A percentile compares a stretch with the other conserved stretches of the same genome.
Evolutionary conservation across 2,888 invertebrate genomes (phyloP).

Genomic region (Notodonta ziczac): DNA sequence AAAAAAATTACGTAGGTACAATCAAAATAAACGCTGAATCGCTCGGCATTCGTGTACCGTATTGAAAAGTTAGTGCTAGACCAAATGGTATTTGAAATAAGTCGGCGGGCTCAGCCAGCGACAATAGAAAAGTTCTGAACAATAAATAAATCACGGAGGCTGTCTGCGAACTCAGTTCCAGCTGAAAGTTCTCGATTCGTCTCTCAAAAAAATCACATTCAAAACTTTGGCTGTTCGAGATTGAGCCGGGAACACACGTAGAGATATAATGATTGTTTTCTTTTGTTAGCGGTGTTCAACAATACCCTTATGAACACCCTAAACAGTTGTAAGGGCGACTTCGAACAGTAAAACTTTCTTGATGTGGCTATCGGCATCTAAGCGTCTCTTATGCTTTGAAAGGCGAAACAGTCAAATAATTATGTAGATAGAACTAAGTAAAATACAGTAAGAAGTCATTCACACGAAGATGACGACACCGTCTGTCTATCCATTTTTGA

Average conservation of each 20-base stretch:
- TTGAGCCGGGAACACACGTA: not conserved
- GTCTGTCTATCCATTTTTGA: too few species aligned
- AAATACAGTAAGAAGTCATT: too few species aligned
- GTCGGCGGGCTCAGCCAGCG: conserved; percentile 15
- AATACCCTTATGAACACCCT: too few species aligned
- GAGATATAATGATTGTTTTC: not conserved
- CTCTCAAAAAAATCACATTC: not conserved
- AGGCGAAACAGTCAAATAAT: too few species aligned
- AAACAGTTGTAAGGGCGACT: too few species aligned
- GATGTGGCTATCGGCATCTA: too few species aligned
- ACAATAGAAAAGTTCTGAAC: conserved; percentile 20
- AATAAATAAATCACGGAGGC: conserved; percentile 23
- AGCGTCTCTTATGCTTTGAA: too few species aligned
- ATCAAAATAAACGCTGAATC: not conserved
- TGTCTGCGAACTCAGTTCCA: conserved; percentile 14
- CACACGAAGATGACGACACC: too few species aligned
- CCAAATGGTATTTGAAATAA: conserved; percentile 19
- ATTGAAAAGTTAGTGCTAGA: conserved; percentile 5
- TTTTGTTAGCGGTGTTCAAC: not conserved
- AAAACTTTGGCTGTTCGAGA: not conserved
- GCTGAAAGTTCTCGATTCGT: not conserved
- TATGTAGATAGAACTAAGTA: too few species aligned
- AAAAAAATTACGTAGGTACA: not conserved
- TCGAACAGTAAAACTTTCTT: too few species aligned
- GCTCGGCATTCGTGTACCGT: not conserved